Conservation (phyloP, 1,140 invertebrate species). For the Aphelinus certus region DNA sequence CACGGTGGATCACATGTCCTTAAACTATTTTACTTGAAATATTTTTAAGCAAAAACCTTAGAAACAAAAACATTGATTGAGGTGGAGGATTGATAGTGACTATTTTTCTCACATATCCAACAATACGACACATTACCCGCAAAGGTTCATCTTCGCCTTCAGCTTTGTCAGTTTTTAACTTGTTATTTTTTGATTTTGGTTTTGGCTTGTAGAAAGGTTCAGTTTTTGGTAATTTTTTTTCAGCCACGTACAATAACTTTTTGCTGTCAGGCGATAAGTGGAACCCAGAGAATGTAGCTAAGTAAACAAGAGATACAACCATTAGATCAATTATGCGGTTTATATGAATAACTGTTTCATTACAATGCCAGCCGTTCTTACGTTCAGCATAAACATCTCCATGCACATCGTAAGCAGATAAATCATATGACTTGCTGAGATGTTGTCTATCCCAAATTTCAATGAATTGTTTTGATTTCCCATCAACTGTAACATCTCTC, state of each 20-base stretch:
- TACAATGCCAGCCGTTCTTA: constrained; percentile 55
- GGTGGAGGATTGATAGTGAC: background rate
- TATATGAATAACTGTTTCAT: too few species aligned
- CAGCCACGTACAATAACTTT: constrained; percentile 81
- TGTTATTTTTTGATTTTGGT: constrained; percentile 42
- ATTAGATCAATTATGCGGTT: background rate
- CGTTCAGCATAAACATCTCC: constrained; percentile 78
- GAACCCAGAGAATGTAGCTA: constrained; percentile 78
- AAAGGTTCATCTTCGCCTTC: constrained; percentile 56
- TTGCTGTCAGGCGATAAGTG: constrained; percentile 77
- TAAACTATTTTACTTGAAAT: background rate
- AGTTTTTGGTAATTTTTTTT: constrained; percentile 78
- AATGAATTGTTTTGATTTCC: constrained; percentile 71
- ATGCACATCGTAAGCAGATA: constrained; percentile 76
- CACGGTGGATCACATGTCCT: too few species aligned
- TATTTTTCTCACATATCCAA: background rate
- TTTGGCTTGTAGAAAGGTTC: constrained; percentile 77
- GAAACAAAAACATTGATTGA: too few species aligned
- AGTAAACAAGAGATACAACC: constrained; percentile 46
- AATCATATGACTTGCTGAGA: constrained; percentile 72
- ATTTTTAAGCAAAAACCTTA: too few species aligned
- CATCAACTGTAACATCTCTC: constrained; percentile 66
- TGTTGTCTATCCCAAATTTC: constrained; percentile 75
- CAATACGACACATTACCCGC: constrained; percentile 34
- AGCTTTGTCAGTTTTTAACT: constrained; percentile 53